These are phyloP conservation scores for Mesembrinibis cayennensis DNA, from an alignment of 2,113 vertebrate species.

Conservation along the genomic window DNA sequence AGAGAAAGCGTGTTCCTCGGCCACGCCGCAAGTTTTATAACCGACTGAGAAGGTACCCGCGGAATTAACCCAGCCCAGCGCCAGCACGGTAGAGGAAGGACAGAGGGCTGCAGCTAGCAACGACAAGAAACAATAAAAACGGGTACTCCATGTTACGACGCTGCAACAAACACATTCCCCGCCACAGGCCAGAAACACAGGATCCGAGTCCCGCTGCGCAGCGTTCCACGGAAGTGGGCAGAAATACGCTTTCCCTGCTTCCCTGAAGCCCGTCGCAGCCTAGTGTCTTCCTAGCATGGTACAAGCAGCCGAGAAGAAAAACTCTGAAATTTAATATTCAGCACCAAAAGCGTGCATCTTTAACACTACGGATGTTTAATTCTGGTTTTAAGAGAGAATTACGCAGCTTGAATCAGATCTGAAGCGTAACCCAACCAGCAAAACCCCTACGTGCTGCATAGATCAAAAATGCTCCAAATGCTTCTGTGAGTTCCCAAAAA, in stretches of 20 bases:
- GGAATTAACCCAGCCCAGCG: background rate
- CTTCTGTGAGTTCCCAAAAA: background rate
- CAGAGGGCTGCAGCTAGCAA: background rate
- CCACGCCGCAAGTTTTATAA: background rate
- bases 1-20: background rate
- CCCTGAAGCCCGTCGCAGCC: background rate
- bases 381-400: background rate
- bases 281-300: background rate
- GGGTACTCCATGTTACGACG: background rate
- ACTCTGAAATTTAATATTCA: background rate
- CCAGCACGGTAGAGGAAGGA: background rate
- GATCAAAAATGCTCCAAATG: background rate
- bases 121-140: background rate
- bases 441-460: background rate
- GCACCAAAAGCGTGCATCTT: rapidly evolving
- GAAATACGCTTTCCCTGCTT: background rate
- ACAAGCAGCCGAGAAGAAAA: background rate
- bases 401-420: background rate
- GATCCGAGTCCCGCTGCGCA: background rate
- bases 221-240: background rate
- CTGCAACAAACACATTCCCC: background rate
- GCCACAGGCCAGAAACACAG: background rate
- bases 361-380: background rate
- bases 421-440: background rate
- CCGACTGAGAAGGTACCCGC: background rate